Conservation (phyloP, 1,140 invertebrate genomes). For the Caenorhabditis briggsae region DNA sequence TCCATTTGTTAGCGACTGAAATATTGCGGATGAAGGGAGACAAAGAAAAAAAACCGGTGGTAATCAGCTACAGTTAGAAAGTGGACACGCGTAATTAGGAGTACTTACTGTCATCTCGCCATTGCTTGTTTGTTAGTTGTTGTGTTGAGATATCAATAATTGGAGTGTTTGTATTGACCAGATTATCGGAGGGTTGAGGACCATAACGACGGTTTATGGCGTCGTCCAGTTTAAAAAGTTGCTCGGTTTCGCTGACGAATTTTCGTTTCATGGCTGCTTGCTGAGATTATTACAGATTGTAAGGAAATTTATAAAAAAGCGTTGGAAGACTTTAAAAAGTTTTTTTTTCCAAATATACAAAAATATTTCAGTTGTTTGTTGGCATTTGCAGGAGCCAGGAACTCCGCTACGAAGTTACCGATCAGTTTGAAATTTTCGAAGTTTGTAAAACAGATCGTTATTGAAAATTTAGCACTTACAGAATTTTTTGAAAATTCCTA, state of each 20-base stretch:
- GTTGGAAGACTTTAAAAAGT: too few relatives aligned
- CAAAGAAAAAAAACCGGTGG: not conserved
- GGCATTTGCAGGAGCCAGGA: too few relatives aligned
- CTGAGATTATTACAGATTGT: too few relatives aligned
- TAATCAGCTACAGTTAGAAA: not conserved
- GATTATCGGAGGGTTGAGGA: slow-evolving; percentile 42
- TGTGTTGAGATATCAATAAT: slow-evolving; percentile 45
- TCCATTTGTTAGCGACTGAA: slow-evolving; percentile 33
- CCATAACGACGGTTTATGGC: slow-evolving; percentile 7
- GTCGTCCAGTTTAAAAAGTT: slow-evolving; percentile 14
- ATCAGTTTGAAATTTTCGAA: too few relatives aligned
- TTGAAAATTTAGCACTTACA: too few relatives aligned
- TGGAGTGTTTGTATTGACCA: slow-evolving; percentile 5
- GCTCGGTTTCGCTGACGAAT: slow-evolving; percentile 37
- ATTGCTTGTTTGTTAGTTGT: slow-evolving; percentile 42
- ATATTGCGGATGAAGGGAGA: not conserved
- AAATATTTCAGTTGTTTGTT: too few relatives aligned
- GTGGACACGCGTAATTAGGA: not conserved
- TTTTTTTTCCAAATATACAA: too few relatives aligned
- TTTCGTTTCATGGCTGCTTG: slow-evolving; percentile 6
- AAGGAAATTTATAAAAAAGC: too few relatives aligned
- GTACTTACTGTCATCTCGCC: slow-evolving; percentile 34
- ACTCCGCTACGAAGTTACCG: too few relatives aligned
- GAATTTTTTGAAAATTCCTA: too few relatives aligned
- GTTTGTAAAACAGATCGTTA: too few relatives aligned